Conservation (phyloP, 2,888 invertebrate species). For the Eupithecia tripunctaria region DNA sequence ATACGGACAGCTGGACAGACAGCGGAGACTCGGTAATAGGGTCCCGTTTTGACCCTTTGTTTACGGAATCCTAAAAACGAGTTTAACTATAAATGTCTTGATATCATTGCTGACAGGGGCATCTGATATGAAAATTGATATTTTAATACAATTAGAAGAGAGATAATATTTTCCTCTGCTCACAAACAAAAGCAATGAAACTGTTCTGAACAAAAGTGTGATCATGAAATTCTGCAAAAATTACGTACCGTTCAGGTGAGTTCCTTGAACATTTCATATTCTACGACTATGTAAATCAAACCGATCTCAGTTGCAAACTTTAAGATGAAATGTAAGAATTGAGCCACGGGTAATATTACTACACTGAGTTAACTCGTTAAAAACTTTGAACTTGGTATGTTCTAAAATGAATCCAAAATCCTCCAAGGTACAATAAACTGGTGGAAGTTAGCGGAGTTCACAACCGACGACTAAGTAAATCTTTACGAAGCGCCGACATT, state of each 20-base stretch:
- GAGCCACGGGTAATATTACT: not conserved
- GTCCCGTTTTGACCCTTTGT: too few relatives aligned
- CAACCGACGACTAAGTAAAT: slow-evolving; percentile 10
- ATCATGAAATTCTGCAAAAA: too few relatives aligned
- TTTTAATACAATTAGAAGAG: not conserved
- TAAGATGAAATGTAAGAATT: not conserved
- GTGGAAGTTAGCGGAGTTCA: slow-evolving; percentile 3
- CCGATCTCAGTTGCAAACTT: not conserved
- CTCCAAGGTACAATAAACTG: slow-evolving; percentile 3
- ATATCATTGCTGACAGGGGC: not conserved
- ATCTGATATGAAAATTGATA: not conserved
- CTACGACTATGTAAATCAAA: slow-evolving; percentile 2
- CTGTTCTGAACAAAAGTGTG: not conserved
- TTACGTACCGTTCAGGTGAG: too few relatives aligned
- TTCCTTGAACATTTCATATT: not conserved
- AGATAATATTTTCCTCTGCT: not conserved
- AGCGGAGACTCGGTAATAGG: too few relatives aligned
- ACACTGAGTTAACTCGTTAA: not conserved
- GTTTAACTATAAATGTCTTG: slow-evolving; percentile 15
- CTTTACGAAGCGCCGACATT: slow-evolving; percentile 1
- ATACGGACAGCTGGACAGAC: too few relatives aligned
- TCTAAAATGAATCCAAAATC: slow-evolving; percentile 1
- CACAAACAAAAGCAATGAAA: not conserved
- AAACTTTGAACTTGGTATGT: slow-evolving; percentile 3
- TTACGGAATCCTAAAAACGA: not conserved